phyloP scores from a whole-genome alignment of 2,113 vertebrate species.

The Telmatochromis sp. region DNA sequence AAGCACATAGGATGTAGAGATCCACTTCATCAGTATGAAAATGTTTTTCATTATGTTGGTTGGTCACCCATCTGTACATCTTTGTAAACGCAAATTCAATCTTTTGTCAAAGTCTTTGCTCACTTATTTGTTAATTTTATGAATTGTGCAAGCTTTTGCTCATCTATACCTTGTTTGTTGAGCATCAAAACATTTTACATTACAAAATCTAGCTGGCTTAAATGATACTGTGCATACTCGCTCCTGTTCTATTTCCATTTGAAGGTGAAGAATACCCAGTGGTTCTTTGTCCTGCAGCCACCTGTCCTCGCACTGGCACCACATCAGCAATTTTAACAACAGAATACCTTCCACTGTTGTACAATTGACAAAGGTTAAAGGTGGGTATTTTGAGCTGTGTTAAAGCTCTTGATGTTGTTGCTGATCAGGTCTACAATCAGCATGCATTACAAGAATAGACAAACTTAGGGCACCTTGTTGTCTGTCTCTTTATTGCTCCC shows the following conservation, averaged over 20 bases:
- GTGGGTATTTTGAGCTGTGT: not conserved
- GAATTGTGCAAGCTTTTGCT: not conserved
- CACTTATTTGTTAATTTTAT: not conserved
- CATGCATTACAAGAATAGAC: not conserved
- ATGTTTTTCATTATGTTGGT: not conserved
- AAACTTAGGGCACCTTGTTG: not conserved
- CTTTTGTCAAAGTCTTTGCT: not conserved
- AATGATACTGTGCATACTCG: not conserved
- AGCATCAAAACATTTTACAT: not conserved
- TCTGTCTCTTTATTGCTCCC: not conserved
- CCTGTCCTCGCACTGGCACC: not conserved
- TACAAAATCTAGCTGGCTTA: not conserved
- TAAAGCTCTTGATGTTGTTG: not conserved
- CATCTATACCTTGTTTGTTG: not conserved
- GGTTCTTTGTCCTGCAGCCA: not conserved
- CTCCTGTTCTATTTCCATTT: not conserved
- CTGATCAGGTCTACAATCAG: not conserved
- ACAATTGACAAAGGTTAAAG: not conserved
- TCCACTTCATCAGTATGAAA: not conserved
- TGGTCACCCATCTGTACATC: not conserved
- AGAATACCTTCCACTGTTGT: not conserved
- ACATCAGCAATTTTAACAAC: conserved; percentile 15
- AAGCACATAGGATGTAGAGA: fast-evolving
- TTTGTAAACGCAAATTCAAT: not conserved
- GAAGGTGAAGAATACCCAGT: not conserved